A percentile compares a stretch with the other conserved stretches of the same genome.
phyloP scores from a whole-genome alignment of 2,888 invertebrate species.

The Saturnia pavonia region DNA sequence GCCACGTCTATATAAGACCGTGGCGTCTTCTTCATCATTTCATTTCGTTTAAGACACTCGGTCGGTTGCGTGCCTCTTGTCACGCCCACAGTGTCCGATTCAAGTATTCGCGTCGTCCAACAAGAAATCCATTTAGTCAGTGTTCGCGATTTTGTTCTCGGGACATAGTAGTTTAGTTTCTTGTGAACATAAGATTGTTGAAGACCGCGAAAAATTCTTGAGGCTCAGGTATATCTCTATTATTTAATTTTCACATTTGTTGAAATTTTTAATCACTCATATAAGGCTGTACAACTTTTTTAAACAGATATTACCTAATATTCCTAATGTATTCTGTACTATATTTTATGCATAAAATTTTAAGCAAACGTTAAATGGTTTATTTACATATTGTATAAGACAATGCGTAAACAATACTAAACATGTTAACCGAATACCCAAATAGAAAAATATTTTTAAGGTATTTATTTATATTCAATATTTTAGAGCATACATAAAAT shows the following conservation, averaged over 20 bases:
- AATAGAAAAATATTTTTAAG: not conserved
- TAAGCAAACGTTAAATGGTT: not conserved
- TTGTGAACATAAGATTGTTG: slow-evolving; percentile 58
- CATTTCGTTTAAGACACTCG: slow-evolving; percentile 78
- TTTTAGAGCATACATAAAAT: not conserved
- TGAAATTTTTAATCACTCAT: not conserved
- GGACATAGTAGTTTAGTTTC: slow-evolving; percentile 64
- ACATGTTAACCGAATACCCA: too few relatives aligned
- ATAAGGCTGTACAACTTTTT: not conserved
- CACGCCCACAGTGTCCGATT: slow-evolving; percentile 50
- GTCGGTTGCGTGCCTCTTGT: slow-evolving; percentile 60
- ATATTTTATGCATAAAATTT: not conserved
- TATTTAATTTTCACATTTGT: slow-evolving; percentile 9
- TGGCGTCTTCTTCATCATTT: slow-evolving; percentile 80
- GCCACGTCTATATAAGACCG: slow-evolving; percentile 80
- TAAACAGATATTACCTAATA: not conserved
- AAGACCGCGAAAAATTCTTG: slow-evolving; percentile 33
- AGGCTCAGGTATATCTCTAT: slow-evolving; percentile 45
- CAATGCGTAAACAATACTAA: not conserved
- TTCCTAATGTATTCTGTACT: not conserved
- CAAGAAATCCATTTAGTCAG: slow-evolving; percentile 52
- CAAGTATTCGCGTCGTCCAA: slow-evolving; percentile 53
- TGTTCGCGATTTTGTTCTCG: slow-evolving; percentile 60
- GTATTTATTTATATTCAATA: not conserved
- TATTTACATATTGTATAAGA: not conserved